These are phyloP conservation scores for Thamnophis sirtalis DNA, from an alignment of 2,113 vertebrate species.

Conservation along the genomic window DNA sequence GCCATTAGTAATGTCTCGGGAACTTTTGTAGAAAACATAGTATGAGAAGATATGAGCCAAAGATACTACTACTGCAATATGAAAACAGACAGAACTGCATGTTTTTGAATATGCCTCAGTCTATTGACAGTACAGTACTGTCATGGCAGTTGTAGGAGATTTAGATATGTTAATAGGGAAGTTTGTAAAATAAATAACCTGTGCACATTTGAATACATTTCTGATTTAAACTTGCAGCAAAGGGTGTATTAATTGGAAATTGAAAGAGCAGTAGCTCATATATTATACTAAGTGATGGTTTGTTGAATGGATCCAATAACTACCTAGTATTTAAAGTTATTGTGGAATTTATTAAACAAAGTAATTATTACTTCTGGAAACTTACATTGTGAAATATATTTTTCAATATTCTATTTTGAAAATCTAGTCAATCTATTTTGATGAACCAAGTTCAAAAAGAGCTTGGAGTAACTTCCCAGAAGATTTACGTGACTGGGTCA, in stretches of 20 bases:
- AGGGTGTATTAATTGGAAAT: neutral
- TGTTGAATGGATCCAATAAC: neutral
- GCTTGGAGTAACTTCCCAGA: constrained; percentile 44
- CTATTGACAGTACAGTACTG: neutral
- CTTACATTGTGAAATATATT: neutral
- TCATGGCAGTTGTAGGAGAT: neutral
- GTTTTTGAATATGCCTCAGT: neutral
- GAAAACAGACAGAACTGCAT: neutral
- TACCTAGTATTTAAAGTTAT: neutral
- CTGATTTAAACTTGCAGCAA: neutral
- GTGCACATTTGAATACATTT: neutral
- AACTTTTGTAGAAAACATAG: neutral
- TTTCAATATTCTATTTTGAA: constrained; percentile 36
- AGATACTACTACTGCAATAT: neutral
- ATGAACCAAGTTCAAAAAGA: constrained; percentile 72
- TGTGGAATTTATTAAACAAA: neutral
- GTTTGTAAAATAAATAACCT: neutral
- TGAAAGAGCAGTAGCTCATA: neutral
- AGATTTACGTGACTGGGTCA: constrained; percentile 77
- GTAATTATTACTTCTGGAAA: neutral
- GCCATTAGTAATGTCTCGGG: neutral
- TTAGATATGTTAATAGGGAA: neutral
- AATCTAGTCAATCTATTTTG: constrained; percentile 86
- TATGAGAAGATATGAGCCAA: neutral
- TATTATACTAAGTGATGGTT: neutral